Evolutionary conservation across 2,113 vertebrate genomes (phyloP), one percentile per base, ranked within the genome.

Genomic region (Zingel zingel): DNA sequence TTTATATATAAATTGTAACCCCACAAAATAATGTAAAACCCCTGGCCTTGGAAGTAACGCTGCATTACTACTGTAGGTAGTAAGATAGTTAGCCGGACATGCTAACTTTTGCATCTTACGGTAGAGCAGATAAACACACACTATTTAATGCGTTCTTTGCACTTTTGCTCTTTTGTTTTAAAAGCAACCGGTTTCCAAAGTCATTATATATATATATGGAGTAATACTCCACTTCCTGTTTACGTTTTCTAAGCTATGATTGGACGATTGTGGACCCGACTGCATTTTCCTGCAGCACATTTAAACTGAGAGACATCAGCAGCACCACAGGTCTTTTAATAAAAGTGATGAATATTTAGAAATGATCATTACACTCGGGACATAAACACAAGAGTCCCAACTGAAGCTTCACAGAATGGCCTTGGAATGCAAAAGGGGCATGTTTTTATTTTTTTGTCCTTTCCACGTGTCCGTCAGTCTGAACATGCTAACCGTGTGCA

Each of bases 401-500:
- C 81, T 67, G 89, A 80, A 91, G 90, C 90, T 94, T 92, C 80
- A 83, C 74, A 92, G 91, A 95, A 96, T 96, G 95, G 94, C 94
- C 59, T 95, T 95, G 94, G 95, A 94, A 95, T 95, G 93, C 93
- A 96, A 95, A 94, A 89, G 87, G 72, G 82, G 92, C 94, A 94
- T 94, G 94, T 89, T 58, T 43, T 71, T 12, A 2, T 67, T 65
- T 75, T n/a, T 58, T 62, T 27, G 69, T 71, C 14, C 18, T 75
- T 23, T 39, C 39, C 50, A n/a, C 15, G 18, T 72, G 65, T 85
- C 65, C 65, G 39, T 89, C 64, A 63, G 79, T 85, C 27, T 69
- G 61, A 80, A 79, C 73, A 79, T 86, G 84, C 79, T 67, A 27
- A 76, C 74, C 1, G 70, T 71, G 54, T 82, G 93, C 94, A 95